These are phyloP conservation scores for Oikopleura albicans DNA, from an alignment of 23 tunicate species.

Conservation along the genomic window DNA sequence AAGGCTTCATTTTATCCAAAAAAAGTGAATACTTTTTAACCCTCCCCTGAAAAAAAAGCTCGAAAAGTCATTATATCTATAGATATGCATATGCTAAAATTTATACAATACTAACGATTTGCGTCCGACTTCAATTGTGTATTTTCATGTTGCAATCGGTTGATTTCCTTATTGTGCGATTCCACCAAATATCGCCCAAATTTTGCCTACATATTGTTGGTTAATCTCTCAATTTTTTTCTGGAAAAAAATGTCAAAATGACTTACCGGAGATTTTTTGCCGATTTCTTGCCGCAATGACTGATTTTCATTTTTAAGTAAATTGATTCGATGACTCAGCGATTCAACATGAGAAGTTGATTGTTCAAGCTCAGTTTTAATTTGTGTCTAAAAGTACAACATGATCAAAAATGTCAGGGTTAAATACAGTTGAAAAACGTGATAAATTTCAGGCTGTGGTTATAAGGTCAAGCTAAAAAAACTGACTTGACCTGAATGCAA, in stretches of 20 bases:
- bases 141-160: not conserved
- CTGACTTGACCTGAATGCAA: too few relatives aligned
- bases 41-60: too few relatives aligned
- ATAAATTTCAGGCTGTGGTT: too few relatives aligned
- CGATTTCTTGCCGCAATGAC: not conserved
- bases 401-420: too few relatives aligned
- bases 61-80: too few relatives aligned
- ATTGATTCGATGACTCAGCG: not conserved
- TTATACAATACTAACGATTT: not conserved
- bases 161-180: not conserved
- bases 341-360: not conserved
- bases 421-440: too few relatives aligned
- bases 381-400: too few relatives aligned
- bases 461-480: too few relatives aligned
- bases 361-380: not conserved
- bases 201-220: not conserved
- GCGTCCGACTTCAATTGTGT: not conserved
- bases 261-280: conserved; percentile 1
- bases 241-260: not conserved
- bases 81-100: too few relatives aligned
- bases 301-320: not conserved
- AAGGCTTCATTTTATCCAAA: too few relatives aligned
- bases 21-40: too few relatives aligned
- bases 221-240: too few relatives aligned
- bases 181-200: not conserved